Evolutionary conservation across 2,888 invertebrate genomes (phyloP).

Genomic region (Luperina nickerlii): DNA sequence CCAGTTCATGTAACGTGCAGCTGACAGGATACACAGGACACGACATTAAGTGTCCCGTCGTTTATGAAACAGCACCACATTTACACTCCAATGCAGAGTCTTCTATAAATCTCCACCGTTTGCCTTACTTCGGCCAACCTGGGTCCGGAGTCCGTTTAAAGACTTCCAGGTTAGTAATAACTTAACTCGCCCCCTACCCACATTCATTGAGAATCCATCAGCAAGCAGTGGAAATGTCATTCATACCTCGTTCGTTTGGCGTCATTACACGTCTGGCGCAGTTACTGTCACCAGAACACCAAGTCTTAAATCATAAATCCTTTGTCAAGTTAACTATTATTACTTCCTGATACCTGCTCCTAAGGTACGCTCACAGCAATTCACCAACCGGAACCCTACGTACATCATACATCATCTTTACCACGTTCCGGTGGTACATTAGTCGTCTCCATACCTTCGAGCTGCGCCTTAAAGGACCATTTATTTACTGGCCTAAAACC

Average conservation of each 20-base stretch:
- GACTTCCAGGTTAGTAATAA: neutral
- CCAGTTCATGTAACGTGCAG: too few relatives aligned
- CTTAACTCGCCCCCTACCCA: too few relatives aligned
- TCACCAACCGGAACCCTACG: conserved; percentile 45
- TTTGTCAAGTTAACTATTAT: conserved; percentile 42
- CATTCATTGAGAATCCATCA: neutral
- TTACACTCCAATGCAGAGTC: too few relatives aligned
- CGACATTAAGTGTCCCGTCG: too few relatives aligned
- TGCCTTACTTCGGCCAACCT: too few relatives aligned
- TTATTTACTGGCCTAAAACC: conserved; percentile 79
- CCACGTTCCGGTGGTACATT: conserved; percentile 45
- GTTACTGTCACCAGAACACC: neutral
- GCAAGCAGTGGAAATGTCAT: neutral
- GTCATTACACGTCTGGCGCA: neutral
- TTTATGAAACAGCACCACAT: too few relatives aligned
- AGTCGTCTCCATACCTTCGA: conserved; percentile 54
- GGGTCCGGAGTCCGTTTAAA: too few relatives aligned
- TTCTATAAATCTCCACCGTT: too few relatives aligned
- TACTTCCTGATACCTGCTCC: conserved; percentile 41
- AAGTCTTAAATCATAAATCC: conserved; percentile 27
- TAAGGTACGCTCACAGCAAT: conserved; percentile 30
- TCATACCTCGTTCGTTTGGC: neutral
- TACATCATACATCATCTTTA: conserved; percentile 56
- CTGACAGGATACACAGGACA: too few relatives aligned
- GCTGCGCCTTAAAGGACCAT: conserved; percentile 73